These are phyloP conservation scores for Dione juno DNA, from an alignment of 2,888 invertebrate genomes.

Conservation along the genomic window DNA sequence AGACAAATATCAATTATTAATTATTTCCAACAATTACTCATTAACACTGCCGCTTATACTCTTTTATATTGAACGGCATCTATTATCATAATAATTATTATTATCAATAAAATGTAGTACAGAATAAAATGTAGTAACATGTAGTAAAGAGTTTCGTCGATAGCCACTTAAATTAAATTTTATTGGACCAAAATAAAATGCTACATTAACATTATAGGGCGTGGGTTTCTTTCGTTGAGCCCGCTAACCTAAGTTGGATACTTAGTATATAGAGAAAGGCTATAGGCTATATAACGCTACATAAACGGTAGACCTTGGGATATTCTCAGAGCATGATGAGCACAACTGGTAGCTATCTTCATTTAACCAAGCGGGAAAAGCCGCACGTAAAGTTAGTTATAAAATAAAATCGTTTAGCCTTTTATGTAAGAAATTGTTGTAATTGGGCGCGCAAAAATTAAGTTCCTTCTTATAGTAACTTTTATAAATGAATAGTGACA, in stretches of 20 bases:
- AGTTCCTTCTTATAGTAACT: conserved; percentile 4
- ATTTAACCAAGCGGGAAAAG: too few relatives aligned
- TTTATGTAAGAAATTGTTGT: conserved; percentile 11
- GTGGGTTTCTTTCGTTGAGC: too few relatives aligned
- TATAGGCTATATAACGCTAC: too few relatives aligned
- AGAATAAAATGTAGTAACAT: conserved; percentile 11
- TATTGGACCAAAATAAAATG: conserved; percentile 16
- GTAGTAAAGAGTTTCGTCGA: conserved; percentile 7
- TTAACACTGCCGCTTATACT: neutral
- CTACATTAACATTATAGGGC: neutral
- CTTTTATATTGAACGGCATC: neutral
- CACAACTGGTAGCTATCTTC: too few relatives aligned
- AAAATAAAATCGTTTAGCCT: neutral
- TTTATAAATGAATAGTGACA: conserved; percentile 35
- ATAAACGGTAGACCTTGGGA: too few relatives aligned
- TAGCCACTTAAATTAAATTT: conserved; percentile 12
- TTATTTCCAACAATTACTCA: conserved; percentile 1
- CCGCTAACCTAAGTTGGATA: too few relatives aligned
- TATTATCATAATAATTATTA: conserved; percentile 5
- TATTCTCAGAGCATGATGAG: too few relatives aligned
- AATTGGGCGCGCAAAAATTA: neutral
- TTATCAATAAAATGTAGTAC: conserved; percentile 1
- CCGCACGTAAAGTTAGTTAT: neutral
- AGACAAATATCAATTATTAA: neutral
- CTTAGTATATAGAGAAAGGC: too few relatives aligned